phyloP scores from a whole-genome alignment of 2,888 invertebrate genomes.

The Xanthia togata region DNA sequence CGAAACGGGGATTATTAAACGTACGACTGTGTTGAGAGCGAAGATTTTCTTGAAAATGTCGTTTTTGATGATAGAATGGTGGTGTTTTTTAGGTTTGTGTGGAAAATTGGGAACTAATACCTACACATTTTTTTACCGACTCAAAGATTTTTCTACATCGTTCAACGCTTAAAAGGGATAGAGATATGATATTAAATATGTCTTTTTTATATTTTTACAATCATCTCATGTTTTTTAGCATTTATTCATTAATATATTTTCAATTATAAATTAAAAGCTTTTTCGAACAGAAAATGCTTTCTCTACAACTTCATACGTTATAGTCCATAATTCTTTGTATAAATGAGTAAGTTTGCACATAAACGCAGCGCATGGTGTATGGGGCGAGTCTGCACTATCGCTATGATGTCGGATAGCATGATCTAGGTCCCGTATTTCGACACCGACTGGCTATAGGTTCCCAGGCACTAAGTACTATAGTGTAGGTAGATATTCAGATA shows the following conservation, averaged over 20 bases:
- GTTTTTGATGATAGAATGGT: too few species aligned
- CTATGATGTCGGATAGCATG: constrained; percentile 58
- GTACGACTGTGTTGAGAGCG: constrained; percentile 27
- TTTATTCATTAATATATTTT: not conserved
- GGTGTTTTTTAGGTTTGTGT: too few species aligned
- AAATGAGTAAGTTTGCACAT: constrained; percentile 21
- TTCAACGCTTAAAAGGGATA: not conserved
- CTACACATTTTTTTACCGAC: not conserved
- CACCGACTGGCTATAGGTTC: constrained; percentile 42
- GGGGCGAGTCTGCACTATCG: constrained; percentile 47
- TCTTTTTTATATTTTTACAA: not conserved
- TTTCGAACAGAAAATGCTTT: not conserved
- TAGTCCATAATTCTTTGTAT: not conserved
- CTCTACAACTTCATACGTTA: not conserved
- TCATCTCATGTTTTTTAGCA: not conserved
- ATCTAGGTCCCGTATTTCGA: constrained; percentile 62
- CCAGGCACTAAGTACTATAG: not conserved
- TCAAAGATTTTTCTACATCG: not conserved
- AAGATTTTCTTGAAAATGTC: not conserved
- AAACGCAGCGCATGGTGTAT: constrained; percentile 27
- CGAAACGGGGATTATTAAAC: constrained; percentile 56
- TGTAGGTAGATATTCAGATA: not conserved
- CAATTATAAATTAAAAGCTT: not conserved
- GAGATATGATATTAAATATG: too few species aligned
- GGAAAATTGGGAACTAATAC: too few species aligned